Evolutionary conservation across 2,888 invertebrate genomes (phyloP).

Genomic region (Dicyrtoma fusca): DNA sequence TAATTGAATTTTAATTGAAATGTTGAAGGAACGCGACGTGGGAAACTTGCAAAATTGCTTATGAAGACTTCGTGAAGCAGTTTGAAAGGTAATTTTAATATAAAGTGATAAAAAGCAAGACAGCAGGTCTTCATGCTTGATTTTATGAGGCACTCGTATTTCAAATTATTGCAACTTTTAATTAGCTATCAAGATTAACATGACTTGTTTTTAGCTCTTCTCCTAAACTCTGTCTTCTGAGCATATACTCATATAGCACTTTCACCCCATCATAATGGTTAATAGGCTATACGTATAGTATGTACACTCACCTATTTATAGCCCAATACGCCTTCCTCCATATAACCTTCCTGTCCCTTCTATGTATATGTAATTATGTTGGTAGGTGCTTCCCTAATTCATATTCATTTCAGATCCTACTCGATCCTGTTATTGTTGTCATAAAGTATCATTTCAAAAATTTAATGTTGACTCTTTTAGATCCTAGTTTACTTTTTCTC

Average conservation of each 20-base stretch:
- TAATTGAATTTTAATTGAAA: constrained; percentile 58
- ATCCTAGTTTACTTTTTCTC: too few species aligned
- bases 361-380: too few species aligned
- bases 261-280: too few species aligned
- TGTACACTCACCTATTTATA: neutral
- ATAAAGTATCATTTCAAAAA: constrained; percentile 22
- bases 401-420: constrained; percentile 25
- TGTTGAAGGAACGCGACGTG: constrained; percentile 72
- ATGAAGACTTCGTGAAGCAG: constrained; percentile 93
- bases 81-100: constrained; percentile 78
- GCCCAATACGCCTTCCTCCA: neutral
- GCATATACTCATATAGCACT: too few species aligned
- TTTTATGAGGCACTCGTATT: constrained; percentile 47
- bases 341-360: neutral
- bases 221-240: too few species aligned
- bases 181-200: constrained; percentile 50
- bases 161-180: constrained; percentile 49
- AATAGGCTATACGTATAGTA: too few species aligned
- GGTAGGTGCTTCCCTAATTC: constrained; percentile 6
- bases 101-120: constrained; percentile 45
- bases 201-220: constrained; percentile 31
- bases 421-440: constrained; percentile 32
- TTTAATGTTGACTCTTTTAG: too few species aligned
- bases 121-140: constrained; percentile 27
- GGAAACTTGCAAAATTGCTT: constrained; percentile 93